Conservation (phyloP, 2,888 invertebrate genomes). For the Achlya flavicornis region DNA sequence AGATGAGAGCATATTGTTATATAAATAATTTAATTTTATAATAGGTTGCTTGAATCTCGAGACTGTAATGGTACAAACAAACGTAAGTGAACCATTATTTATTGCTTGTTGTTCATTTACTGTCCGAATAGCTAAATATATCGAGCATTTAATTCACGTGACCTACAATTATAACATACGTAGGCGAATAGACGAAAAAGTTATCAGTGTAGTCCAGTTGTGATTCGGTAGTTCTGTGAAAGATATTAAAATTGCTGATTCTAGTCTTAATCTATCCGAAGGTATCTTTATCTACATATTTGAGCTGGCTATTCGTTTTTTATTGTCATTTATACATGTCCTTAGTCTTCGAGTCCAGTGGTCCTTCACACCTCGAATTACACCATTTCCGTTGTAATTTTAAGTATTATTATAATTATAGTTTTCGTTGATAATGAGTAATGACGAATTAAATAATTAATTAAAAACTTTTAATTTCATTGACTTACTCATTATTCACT, state of each 20-base stretch:
- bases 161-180: neutral
- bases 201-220: neutral
- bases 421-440: too few species aligned
- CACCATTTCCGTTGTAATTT: neutral
- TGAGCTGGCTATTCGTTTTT: too few species aligned
- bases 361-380: neutral
- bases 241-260: neutral
- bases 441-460: neutral
- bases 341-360: too few species aligned
- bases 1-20: neutral
- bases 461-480: neutral
- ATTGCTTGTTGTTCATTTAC: neutral
- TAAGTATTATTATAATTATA: neutral
- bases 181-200: too few species aligned
- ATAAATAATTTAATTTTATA: neutral
- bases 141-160: neutral
- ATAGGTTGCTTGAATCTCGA: neutral
- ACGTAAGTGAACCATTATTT: slow-evolving; percentile 3
- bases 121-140: neutral
- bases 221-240: neutral
- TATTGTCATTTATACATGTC: too few species aligned
- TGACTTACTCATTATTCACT: neutral
- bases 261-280: neutral
- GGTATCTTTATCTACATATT: too few species aligned
- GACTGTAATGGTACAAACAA: neutral